A percentile compares a stretch with the other conserved stretches of the same genome.
Evolutionary conservation across 1,140 invertebrate species (phyloP).

Genomic region (Drosophila burlai): DNA sequence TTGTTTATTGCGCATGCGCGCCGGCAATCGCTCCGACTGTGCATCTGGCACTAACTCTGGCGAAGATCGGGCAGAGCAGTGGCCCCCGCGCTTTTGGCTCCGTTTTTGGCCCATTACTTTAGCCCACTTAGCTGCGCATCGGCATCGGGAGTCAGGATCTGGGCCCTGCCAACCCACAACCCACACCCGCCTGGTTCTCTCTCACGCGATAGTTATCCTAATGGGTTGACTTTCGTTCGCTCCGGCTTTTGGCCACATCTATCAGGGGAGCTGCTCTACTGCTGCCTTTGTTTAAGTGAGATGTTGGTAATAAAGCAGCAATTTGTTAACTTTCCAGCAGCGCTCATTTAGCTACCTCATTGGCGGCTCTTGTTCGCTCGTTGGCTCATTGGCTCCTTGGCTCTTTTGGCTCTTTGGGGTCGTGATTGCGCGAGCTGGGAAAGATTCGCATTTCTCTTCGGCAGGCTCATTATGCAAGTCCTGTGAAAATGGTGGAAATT

Average conservation of each 20-base stretch:
- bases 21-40: conserved; percentile 64
- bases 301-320: conserved; percentile 83
- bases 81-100: conserved; percentile 48
- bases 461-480: conserved; percentile 60
- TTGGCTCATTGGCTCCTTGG: conserved; percentile 43
- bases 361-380: conserved; percentile 76
- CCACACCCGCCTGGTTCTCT: conserved; percentile 50
- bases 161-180: conserved; percentile 52
- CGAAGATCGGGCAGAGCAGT: conserved; percentile 31
- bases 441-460: conserved; percentile 37
- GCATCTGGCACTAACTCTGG: conserved; percentile 30
- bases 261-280: conserved; percentile 49
- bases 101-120: conserved; percentile 68
- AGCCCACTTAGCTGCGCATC: conserved; percentile 77
- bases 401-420: conserved; percentile 27
- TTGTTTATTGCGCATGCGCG: conserved; percentile 82
- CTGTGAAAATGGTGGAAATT: conserved; percentile 60
- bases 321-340: conserved; percentile 77
- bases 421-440: conserved; percentile 29
- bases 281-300: conserved; percentile 71
- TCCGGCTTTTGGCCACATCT: conserved; percentile 70
- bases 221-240: conserved; percentile 80
- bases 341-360: conserved; percentile 82
- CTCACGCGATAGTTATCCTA: conserved; percentile 83
- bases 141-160: conserved; percentile 70